These are phyloP conservation scores for Incurvaria masculella DNA, from an alignment of 2,888 invertebrate genomes.

Conservation along the genomic window DNA sequence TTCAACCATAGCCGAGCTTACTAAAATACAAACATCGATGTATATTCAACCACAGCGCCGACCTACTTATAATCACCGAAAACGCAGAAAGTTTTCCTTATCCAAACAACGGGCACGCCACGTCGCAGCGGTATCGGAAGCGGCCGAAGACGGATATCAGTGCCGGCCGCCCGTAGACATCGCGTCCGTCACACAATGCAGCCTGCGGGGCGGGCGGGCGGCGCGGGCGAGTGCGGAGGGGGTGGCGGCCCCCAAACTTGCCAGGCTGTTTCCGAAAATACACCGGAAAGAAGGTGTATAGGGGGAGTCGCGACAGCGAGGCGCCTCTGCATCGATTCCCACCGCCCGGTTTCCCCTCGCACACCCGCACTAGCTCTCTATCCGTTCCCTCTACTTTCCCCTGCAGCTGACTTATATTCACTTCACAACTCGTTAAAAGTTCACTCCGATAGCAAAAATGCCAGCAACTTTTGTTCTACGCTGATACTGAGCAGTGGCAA, in stretches of 20 bases:
- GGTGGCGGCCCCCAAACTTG: not conserved
- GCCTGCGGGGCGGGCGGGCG: slow-evolving; percentile 16
- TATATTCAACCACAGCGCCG: no score
- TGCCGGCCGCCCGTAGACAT: slow-evolving; percentile 14
- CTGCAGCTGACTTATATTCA: slow-evolving; percentile 43
- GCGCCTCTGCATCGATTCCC: not conserved
- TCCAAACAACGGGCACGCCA: not conserved
- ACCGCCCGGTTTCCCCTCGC: slow-evolving; percentile 23
- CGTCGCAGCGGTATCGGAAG: not conserved
- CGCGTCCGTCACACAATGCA: slow-evolving; percentile 14
- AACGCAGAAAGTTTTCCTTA: not conserved
- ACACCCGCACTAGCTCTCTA: slow-evolving; percentile 36
- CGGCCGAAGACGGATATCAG: not conserved
- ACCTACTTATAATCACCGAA: no score
- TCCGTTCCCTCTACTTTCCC: slow-evolving; percentile 39
- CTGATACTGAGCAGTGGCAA: no score
- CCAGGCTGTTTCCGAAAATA: slow-evolving; percentile 21
- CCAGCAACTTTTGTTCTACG: not conserved
- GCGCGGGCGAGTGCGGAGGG: not conserved
- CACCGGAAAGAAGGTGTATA: slow-evolving; percentile 17
- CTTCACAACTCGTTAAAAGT: slow-evolving; percentile 43
- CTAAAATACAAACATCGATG: no score
- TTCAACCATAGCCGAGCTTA: no score
- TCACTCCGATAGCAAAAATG: not conserved
- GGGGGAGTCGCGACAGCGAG: not conserved